phyloP scores from a whole-genome alignment of 1,140 invertebrate genomes.

The Cyrtorhinus lividipennis region DNA sequence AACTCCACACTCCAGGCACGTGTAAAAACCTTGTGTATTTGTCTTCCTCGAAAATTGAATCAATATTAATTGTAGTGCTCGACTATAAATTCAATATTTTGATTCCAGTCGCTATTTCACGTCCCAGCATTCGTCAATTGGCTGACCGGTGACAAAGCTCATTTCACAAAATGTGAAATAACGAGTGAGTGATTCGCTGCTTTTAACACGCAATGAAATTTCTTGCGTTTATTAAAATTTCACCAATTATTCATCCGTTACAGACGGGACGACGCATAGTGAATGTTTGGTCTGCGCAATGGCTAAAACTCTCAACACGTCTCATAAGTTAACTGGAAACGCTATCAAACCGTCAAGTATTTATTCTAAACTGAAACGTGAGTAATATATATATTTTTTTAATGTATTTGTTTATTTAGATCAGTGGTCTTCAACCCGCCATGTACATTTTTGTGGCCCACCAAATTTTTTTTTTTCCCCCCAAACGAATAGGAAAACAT shows the following conservation, averaged over 20 bases:
- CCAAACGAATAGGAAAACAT: too few relatives aligned
- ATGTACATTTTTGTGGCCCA: too few relatives aligned
- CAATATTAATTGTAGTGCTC: background rate
- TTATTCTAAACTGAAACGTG: conserved; percentile 42
- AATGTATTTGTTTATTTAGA: background rate
- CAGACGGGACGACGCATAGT: conserved; percentile 34
- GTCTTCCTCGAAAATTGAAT: background rate
- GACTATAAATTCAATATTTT: background rate
- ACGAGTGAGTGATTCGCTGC: conserved; percentile 26
- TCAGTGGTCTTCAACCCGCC: too few relatives aligned
- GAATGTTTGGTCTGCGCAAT: conserved; percentile 75
- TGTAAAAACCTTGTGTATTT: background rate
- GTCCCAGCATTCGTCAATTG: conserved; percentile 77
- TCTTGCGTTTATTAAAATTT: too few relatives aligned
- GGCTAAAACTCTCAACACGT: conserved; percentile 50
- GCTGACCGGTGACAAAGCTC: conserved; percentile 56
- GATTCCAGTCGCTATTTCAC: conserved; percentile 58
- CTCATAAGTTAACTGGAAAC: conserved; percentile 48
- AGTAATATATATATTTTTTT: conserved; percentile 23
- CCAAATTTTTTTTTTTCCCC: too few relatives aligned
- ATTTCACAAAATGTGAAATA: conserved; percentile 55
- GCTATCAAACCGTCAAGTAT: conserved; percentile 54
- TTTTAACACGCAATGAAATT: too few relatives aligned
- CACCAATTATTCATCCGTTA: conserved; percentile 23
- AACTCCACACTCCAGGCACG: conserved; percentile 73